These are phyloP conservation scores for Stichodactyla helianthus DNA, from an alignment of 64 coral and sea anemone species.

Conservation along the genomic window DNA sequence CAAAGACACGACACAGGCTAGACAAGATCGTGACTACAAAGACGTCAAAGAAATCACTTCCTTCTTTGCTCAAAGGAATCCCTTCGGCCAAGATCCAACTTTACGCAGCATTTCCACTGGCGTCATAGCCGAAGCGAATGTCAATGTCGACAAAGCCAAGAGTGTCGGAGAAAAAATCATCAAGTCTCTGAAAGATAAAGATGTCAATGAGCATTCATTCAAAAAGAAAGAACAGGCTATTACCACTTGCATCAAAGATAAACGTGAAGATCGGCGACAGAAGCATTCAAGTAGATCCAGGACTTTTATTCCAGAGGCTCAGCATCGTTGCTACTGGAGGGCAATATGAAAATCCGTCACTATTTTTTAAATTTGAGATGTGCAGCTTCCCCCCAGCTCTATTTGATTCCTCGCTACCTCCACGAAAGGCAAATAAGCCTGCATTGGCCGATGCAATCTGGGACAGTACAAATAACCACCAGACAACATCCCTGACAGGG, in stretches of 20 bases:
- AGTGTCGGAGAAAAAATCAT: not conserved
- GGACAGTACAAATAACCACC: not conserved
- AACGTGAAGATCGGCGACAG: not conserved
- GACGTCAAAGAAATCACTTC: not conserved
- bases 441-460: slow-evolving; percentile 29
- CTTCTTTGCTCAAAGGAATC: slow-evolving; percentile 5
- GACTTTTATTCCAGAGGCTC: slow-evolving; percentile 38
- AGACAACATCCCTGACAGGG: not conserved
- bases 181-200: not conserved
- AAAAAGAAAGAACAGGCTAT: slow-evolving; percentile 12
- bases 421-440: slow-evolving; percentile 31
- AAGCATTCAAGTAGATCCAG: slow-evolving; percentile 20
- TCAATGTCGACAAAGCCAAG: slow-evolving; percentile 17
- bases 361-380: slow-evolving; percentile 50
- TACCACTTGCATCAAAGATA: slow-evolving; percentile 9
- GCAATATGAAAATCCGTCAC: not conserved
- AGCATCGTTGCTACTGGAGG: not conserved
- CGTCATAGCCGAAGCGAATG: not conserved
- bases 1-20: slow-evolving; percentile 4
- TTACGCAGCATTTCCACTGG: slow-evolving; percentile 11
- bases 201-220: slow-evolving; percentile 2
- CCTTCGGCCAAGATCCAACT: not conserved
- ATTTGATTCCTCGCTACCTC: slow-evolving; percentile 39
- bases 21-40: slow-evolving; percentile 10
- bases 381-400: slow-evolving; percentile 33